phyloP scores from a whole-genome alignment of 2,113 vertebrate genomes.

The Entosphenus tridentatus region DNA sequence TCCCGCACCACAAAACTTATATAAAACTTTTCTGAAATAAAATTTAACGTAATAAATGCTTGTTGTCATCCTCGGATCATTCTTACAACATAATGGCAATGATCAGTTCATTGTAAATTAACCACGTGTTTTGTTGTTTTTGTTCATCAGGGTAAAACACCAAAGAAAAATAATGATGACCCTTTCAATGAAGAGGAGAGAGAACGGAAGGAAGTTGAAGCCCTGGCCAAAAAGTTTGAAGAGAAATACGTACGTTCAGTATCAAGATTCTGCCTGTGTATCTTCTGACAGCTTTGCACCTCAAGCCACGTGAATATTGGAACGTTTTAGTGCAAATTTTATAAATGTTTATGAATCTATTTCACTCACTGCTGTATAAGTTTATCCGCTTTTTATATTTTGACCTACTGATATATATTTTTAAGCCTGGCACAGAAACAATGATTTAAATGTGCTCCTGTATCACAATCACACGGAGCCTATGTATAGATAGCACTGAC shows the following conservation, averaged over 20 bases:
- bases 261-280: no score
- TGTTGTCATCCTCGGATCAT: background rate
- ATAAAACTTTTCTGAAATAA: background rate
- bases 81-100: background rate
- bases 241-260: constrained; percentile 53
- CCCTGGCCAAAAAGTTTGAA: constrained; percentile 43
- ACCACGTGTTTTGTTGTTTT: background rate
- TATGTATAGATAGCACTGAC: no score
- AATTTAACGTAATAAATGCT: background rate
- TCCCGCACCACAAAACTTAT: background rate
- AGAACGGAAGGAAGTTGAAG: constrained; percentile 34
- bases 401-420: no score
- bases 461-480: no score
- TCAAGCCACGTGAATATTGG: no score
- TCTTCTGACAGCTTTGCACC: no score
- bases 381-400: no score
- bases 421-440: no score
- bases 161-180: constrained; percentile 17
- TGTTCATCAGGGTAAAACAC: constrained; percentile 7
- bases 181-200: constrained; percentile 31
- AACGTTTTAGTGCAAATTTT: no score
- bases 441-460: no score
- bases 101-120: background rate
- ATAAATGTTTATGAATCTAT: no score
- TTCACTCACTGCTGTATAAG: no score